phyloP scores from a whole-genome alignment of 2,113 vertebrate species.

The Rhinolophus sinicus region DNA sequence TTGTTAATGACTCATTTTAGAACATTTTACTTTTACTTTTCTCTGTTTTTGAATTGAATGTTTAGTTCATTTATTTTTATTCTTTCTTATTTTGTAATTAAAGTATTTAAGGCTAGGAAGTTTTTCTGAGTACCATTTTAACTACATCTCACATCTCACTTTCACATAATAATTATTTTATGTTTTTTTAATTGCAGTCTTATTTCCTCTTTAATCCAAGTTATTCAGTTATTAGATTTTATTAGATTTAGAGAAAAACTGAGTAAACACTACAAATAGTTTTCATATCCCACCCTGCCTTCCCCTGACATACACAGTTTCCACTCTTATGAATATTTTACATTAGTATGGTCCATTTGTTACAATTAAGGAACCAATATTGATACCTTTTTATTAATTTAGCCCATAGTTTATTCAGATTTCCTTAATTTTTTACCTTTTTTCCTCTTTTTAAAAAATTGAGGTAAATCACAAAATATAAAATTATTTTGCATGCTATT shows the following conservation, averaged over 20 bases:
- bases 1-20: background rate
- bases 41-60: background rate
- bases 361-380: background rate
- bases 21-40: constrained; percentile 28
- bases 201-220: constrained; percentile 31
- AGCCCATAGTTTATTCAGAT: background rate
- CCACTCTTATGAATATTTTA: background rate
- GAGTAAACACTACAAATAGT: background rate
- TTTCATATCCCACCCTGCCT: background rate
- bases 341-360: background rate
- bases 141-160: background rate
- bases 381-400: background rate
- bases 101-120: constrained; percentile 40
- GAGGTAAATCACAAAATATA: background rate
- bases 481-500: background rate
- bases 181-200: background rate
- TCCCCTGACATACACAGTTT: background rate
- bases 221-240: constrained; percentile 33
- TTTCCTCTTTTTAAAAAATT: background rate
- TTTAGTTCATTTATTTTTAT: constrained; percentile 21
- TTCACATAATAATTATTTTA: background rate
- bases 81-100: constrained; percentile 10
- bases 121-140: constrained; percentile 19
- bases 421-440: background rate
- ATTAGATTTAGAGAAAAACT: constrained; percentile 42